Evolutionary conservation across 2,113 vertebrate genomes (phyloP).

Genomic region (Merops nubicus): DNA sequence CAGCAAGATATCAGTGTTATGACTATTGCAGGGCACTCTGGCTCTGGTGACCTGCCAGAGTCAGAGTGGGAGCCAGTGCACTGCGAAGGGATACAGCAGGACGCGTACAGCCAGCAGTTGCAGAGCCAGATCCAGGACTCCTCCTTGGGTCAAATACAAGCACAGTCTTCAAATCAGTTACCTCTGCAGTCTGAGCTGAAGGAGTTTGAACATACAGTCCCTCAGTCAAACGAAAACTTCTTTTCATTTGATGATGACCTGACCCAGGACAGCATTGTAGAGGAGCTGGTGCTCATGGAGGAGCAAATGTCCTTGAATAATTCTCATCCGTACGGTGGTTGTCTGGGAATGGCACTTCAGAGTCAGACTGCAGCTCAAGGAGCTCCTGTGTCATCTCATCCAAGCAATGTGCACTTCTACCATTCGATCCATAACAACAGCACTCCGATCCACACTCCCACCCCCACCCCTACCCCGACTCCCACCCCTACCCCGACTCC

Average conservation of each 20-base stretch:
- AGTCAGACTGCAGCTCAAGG: conserved; percentile 77
- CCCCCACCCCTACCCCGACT: conserved; percentile 81
- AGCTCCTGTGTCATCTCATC: conserved; percentile 77
- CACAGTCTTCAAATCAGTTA: conserved; percentile 82
- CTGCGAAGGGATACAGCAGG: conserved; percentile 79
- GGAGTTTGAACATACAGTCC: conserved; percentile 84
- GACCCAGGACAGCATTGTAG: conserved; percentile 98
- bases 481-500: conserved; percentile 90
- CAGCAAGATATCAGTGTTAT: conserved; percentile 73
- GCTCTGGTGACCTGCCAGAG: conserved; percentile 81
- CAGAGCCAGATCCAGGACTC: conserved; percentile 84
- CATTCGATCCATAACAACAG: conserved; percentile 83
- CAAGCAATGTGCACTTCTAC: conserved; percentile 82
- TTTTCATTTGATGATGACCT: conserved; percentile 96
- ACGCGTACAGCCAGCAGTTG: conserved; percentile 79
- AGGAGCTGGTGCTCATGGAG: conserved; percentile 98
- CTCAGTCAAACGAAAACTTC: conserved; percentile 89
- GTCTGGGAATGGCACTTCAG: conserved; percentile 84
- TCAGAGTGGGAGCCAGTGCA: conserved; percentile 79
- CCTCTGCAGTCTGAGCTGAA: conserved; percentile 85
- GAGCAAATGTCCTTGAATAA: conserved; percentile 95
- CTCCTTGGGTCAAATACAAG: conserved; percentile 75
- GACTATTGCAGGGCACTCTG: conserved; percentile 73
- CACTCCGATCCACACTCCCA: conserved; percentile 89
- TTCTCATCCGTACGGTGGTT: conserved; percentile 81